Base-by-base conservation (phyloP, 2,888 invertebrate species). In the Mesodorylaimus sp. region DNA sequence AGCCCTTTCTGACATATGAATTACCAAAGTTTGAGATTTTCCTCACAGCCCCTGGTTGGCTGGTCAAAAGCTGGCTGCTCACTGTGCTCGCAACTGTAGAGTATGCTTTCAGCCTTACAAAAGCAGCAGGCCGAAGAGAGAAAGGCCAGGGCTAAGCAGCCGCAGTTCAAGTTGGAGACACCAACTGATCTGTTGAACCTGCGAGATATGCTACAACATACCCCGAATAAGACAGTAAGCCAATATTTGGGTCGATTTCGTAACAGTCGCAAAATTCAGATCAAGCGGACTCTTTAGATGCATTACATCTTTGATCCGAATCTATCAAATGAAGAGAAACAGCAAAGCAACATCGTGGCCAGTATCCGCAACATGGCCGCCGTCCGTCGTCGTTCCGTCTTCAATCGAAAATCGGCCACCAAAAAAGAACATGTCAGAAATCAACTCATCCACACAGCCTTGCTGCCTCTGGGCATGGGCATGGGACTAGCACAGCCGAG, bases 381-480 rank as follows among this genome's bases (percentile, higher is more conserved):
- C n/a, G n/a, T n/a, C n/a, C n/a, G n/a, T n/a, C n/a, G n/a, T n/a
- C n/a, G n/a, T n/a, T n/a, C n/a, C n/a, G n/a, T n/a, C n/a, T n/a
- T n/a, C n/a, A n/a, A n/a, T n/a, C n/a, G n/a, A n/a, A n/a, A n/a
- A n/a, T n/a, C n/a, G n/a, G n/a, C n/a, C n/a, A n/a, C n/a, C n/a
- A n/a, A n/a, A n/a, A n/a, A n/a, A n/a, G n/a, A n/a, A n/a, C n/a
- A n/a, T n/a, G n/a, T 39, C 5, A 39, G 21, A n/a, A 39, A 39
- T 10, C 41, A 39, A 21, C 10, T 43, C 7, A 26, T 43, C 7
- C 44, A 43, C 7, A 43, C 26, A 26, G 7, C 44, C 27, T 26
- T 43, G 13, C 21, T 43, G 44, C 44, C 44, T 5, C 7, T 43
- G 27, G 44, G 44, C 27, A 16, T 43, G 44, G 44, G 44, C 19